These are phyloP conservation scores for Natrix natrix DNA, from an alignment of 2,797 vertebrate genomes.

Conservation along the genomic window DNA sequence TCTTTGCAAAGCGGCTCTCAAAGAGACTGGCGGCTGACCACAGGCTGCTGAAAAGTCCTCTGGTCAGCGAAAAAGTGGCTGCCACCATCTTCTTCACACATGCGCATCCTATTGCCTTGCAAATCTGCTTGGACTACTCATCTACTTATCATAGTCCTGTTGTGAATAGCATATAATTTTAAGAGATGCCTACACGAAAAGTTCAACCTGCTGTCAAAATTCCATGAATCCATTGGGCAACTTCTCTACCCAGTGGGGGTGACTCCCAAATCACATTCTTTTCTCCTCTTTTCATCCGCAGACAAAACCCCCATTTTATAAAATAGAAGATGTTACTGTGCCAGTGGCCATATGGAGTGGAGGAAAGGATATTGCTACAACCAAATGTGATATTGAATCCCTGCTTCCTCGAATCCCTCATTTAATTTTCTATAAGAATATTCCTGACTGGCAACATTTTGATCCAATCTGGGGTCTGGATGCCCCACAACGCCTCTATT, in stretches of 20 bases:
- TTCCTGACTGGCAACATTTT: constrained; percentile 85
- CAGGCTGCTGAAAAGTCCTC: too few species aligned
- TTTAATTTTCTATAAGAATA: constrained; percentile 76
- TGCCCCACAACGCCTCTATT: constrained; percentile 77
- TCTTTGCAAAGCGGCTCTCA: too few species aligned
- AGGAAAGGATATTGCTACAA: constrained; percentile 77
- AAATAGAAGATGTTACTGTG: neutral
- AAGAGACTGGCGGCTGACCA: too few species aligned
- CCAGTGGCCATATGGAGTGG: constrained; percentile 2
- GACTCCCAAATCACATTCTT: neutral
- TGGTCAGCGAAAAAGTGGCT: too few species aligned
- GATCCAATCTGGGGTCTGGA: constrained; percentile 89
- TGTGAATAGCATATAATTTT: neutral
- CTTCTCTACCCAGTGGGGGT: neutral
- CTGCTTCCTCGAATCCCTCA: constrained; percentile 79
- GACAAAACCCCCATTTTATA: constrained; percentile 79
- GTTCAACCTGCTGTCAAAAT: neutral
- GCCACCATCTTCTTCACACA: too few species aligned
- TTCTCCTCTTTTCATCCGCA: constrained; percentile 51
- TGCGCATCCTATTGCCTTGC: too few species aligned
- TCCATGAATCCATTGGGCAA: neutral
- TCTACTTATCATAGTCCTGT: neutral
- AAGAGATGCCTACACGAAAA: neutral
- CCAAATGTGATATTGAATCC: constrained; percentile 74
- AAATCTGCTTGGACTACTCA: neutral